Evolutionary conservation across 2,113 vertebrate species (phyloP).

Genomic region (Sinocyclocheilus rhinocerous): DNA sequence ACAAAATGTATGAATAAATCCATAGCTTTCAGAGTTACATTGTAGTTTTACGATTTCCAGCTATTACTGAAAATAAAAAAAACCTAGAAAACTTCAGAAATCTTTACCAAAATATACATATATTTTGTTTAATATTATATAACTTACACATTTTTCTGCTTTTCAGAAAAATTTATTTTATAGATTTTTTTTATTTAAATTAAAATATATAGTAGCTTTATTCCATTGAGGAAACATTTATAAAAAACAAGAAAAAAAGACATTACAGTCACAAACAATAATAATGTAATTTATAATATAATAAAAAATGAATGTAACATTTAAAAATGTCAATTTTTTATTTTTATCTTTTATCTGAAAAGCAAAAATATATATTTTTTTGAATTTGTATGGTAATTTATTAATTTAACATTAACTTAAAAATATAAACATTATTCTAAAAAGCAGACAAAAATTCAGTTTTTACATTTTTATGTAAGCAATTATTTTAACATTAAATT

Average conservation of each 20-base stretch:
- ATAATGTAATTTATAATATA: not conserved
- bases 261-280: not conserved
- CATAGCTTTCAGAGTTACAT: not conserved
- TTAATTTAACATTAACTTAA: too few species aligned
- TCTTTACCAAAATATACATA: not conserved
- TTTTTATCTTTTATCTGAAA: too few species aligned
- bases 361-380: too few species aligned
- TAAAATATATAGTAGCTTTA: not conserved
- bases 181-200: too few species aligned
- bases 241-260: not conserved
- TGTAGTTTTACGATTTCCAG: not conserved
- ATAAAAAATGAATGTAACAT: too few species aligned
- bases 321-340: too few species aligned
- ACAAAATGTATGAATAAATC: not conserved
- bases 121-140: not conserved
- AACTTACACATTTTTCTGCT: not conserved
- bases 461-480: not conserved
- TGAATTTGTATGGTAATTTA: too few species aligned
- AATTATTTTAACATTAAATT: not conserved
- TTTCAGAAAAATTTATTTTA: too few species aligned
- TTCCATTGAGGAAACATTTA: not conserved
- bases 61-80: not conserved
- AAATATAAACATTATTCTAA: too few species aligned
- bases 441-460: too few species aligned
- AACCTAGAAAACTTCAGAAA: not conserved